Evolutionary conservation across 2,797 vertebrate species (phyloP).

Genomic region (Amblyraja radiata): DNA sequence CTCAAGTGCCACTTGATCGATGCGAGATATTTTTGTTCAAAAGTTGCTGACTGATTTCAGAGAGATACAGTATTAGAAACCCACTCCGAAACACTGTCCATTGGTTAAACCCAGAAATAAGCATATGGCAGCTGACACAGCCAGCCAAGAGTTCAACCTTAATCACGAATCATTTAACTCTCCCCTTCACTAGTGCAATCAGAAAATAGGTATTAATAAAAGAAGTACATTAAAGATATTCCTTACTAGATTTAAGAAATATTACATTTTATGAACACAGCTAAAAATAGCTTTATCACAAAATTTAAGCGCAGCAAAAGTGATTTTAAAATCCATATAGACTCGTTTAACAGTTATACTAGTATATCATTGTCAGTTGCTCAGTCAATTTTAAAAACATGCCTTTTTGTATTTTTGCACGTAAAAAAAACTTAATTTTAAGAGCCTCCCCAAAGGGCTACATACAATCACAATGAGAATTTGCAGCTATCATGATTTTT

Average conservation of each 20-base stretch:
- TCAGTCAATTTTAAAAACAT: background rate
- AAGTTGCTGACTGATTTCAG: background rate
- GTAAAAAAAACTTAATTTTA: too few species aligned
- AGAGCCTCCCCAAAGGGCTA: background rate
- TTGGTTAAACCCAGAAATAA: background rate
- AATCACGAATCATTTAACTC: background rate
- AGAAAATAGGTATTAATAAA: background rate
- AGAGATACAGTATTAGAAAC: background rate
- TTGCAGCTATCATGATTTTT: background rate
- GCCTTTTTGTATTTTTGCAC: too few species aligned
- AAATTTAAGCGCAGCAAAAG: background rate
- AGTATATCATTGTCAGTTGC: background rate
- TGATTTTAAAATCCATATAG: background rate
- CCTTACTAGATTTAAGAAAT: background rate
- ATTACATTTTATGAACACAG: background rate
- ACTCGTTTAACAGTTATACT: background rate
- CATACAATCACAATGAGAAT: background rate
- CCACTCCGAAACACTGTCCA: background rate
- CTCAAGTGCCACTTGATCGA: background rate
- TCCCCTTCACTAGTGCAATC: background rate
- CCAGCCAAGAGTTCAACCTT: background rate
- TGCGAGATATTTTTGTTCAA: background rate
- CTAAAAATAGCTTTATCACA: background rate
- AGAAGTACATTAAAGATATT: background rate
- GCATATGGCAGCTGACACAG: background rate